Conservation (phyloP, 2,113 vertebrate genomes). For the Cottus gobio region DNA sequence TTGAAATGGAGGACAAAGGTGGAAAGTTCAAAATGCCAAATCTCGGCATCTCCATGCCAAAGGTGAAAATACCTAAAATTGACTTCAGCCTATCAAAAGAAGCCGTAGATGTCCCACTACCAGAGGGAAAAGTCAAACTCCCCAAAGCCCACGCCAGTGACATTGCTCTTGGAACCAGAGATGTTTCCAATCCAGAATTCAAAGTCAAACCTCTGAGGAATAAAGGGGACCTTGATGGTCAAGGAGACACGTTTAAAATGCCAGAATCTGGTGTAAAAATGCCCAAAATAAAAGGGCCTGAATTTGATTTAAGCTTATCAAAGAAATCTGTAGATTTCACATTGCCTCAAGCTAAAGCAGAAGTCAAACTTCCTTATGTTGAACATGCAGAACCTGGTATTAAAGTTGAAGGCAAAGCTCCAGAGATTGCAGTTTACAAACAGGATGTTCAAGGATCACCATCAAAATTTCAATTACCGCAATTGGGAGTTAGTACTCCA, state of each 20-base stretch:
- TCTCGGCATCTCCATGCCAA: slow-evolving; percentile 61
- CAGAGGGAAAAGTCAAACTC: slow-evolving; percentile 16
- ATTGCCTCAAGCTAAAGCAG: slow-evolving; percentile 2
- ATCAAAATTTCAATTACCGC: slow-evolving; percentile 63
- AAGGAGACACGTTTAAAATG: slow-evolving; percentile 47
- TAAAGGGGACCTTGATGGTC: slow-evolving; percentile 16
- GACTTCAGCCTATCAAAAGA: slow-evolving; percentile 51
- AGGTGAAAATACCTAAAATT: slow-evolving; percentile 52
- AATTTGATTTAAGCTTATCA: slow-evolving; percentile 38
- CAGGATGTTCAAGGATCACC: slow-evolving; percentile 27
- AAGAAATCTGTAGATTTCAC: slow-evolving; percentile 23
- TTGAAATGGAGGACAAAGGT: slow-evolving; percentile 43
- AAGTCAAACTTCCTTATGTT: slow-evolving; percentile 5
- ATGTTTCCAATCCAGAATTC: neutral
- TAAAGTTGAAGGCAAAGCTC: neutral
- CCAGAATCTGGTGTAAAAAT: slow-evolving; percentile 45
- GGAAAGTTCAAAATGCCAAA: slow-evolving; percentile 68
- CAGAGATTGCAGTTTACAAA: neutral
- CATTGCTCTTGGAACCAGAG: neutral
- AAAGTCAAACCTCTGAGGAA: slow-evolving; percentile 1
- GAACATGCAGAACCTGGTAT: neutral
- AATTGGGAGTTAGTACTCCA: slow-evolving; percentile 50
- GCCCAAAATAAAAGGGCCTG: slow-evolving; percentile 37
- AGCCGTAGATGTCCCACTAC: slow-evolving; percentile 46
- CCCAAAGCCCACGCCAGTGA: slow-evolving; percentile 2